Base-by-base conservation (phyloP, 2,113 vertebrate species). In the Todiramphus chloris region DNA sequence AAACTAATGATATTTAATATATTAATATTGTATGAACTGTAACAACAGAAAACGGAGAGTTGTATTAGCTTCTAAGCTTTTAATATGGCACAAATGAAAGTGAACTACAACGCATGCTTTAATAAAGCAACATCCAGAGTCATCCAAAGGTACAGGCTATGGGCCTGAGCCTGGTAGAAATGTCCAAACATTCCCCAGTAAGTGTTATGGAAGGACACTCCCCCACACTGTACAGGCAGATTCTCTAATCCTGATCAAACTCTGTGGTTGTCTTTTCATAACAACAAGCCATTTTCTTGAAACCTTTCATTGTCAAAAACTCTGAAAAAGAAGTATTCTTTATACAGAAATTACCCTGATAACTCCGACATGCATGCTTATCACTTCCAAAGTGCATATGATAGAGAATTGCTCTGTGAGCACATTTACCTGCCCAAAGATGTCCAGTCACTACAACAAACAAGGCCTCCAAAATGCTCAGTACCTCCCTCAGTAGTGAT, bases 1-100 rank as follows among this genome's bases (percentile, higher is more conserved):
- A 90, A 96, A 96, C 81, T 95, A 97, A 96, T 97, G 95, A 95
- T 93, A 97, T 97, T 96, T 97, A 97, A 97, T 93, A 89, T 79
- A 94, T 98, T 96, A 97, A 97, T 95, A 96, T 93, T 97, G 59
- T 77, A 96, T 96, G 86, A 78, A 91, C 37, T 88, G 84, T 66
- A 94, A 50, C 77, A 87, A 84, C 62, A 95, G 89, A 94, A 97
- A 98, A 97, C 93, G 37, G 96, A 96, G 84, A 92, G 76, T 31
- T 93, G 11, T 67, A 56, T 91, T 90, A 66, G 58, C 48, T 78
- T 91, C 92, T 87, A 90, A 87, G 86, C 46, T 73, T 96, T 97
- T 95, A 95, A 97, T 83, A 92, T 50, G 76, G 74, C 70, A 91
- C 74, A 97, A 97, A 97, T 94, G 89, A 76, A 89, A 95, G 67